Percentiles rank a stretch among this genome's conserved stretches.
Conservation (phyloP, 2,888 invertebrate genomes). For the Nasonia oneida region DNA sequence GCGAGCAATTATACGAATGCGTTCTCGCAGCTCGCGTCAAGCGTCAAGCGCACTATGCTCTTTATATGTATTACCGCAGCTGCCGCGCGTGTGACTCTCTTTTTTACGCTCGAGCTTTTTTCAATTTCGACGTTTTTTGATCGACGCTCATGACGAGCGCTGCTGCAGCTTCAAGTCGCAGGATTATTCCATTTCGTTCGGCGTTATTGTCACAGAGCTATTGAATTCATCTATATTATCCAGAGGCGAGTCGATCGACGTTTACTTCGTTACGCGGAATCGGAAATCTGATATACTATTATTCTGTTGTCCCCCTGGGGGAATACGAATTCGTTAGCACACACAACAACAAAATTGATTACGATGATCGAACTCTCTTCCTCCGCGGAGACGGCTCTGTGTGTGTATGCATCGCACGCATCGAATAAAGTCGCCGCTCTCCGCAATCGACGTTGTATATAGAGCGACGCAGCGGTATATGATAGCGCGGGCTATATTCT, state of each 20-base stretch:
- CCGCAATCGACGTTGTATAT: too few relatives aligned
- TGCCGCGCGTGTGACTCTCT: not conserved
- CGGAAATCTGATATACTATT: not conserved
- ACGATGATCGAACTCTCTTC: too few relatives aligned
- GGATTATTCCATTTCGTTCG: not conserved
- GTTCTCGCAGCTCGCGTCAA: not conserved
- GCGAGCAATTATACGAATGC: slow-evolving; percentile 19
- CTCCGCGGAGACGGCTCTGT: too few relatives aligned
- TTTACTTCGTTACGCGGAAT: not conserved
- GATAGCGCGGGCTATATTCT: not conserved
- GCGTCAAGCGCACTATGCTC: not conserved
- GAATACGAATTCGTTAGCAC: too few relatives aligned
- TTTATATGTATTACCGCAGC: not conserved
- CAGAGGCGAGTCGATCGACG: too few relatives aligned
- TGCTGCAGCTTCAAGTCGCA: not conserved
- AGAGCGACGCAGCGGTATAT: not conserved
- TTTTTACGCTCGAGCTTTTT: not conserved
- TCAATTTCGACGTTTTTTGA: not conserved
- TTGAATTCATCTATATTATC: not conserved
- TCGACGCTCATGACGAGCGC: not conserved
- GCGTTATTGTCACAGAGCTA: not conserved
- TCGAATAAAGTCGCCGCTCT: not conserved
- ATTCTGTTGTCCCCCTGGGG: not conserved
- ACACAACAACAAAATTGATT: too few relatives aligned
- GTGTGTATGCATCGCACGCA: too few relatives aligned